phyloP scores from a whole-genome alignment of 1,140 invertebrate species.

The Dendrolimus punctatus region DNA sequence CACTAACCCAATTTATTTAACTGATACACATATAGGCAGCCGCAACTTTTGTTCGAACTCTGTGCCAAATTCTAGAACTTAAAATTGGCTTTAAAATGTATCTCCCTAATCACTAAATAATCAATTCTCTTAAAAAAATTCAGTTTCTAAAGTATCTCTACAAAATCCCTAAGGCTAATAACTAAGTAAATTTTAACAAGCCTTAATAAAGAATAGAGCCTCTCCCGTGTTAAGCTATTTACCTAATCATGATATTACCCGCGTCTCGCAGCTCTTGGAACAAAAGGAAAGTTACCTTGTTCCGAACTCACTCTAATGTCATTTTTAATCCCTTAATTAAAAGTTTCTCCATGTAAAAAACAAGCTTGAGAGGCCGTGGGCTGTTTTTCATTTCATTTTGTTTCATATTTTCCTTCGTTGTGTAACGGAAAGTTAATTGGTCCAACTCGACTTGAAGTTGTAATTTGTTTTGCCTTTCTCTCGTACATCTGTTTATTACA shows the following conservation, averaged over 20 bases:
- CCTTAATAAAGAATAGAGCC: constrained; percentile 18
- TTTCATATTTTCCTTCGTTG: constrained; percentile 58
- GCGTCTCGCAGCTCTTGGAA: constrained; percentile 27
- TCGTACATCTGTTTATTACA: constrained; percentile 53
- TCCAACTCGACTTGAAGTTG: constrained; percentile 59
- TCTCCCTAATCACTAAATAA: neutral
- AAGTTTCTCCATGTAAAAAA: constrained; percentile 59
- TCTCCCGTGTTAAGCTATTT: constrained; percentile 13
- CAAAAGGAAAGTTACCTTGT: constrained; percentile 59
- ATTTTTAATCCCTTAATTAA: constrained; percentile 72
- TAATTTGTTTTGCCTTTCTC: constrained; percentile 61
- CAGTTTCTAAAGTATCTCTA: constrained; percentile 1
- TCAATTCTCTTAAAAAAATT: constrained; percentile 2
- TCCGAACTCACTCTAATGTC: constrained; percentile 62
- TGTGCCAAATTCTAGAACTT: no score
- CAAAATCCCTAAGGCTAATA: constrained; percentile 7
- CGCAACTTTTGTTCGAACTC: no score
- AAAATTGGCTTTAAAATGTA: no score
- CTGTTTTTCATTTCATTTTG: constrained; percentile 68
- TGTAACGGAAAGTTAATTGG: constrained; percentile 69
- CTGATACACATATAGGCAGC: no score
- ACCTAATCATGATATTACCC: constrained; percentile 16
- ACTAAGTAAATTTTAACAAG: constrained; percentile 32
- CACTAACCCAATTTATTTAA: no score
- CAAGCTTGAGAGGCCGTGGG: constrained; percentile 43